Evolutionary conservation across 2,888 invertebrate genomes (phyloP), one percentile per base, ranked within the genome.

Genomic region (Meliscaeva auricollis): DNA sequence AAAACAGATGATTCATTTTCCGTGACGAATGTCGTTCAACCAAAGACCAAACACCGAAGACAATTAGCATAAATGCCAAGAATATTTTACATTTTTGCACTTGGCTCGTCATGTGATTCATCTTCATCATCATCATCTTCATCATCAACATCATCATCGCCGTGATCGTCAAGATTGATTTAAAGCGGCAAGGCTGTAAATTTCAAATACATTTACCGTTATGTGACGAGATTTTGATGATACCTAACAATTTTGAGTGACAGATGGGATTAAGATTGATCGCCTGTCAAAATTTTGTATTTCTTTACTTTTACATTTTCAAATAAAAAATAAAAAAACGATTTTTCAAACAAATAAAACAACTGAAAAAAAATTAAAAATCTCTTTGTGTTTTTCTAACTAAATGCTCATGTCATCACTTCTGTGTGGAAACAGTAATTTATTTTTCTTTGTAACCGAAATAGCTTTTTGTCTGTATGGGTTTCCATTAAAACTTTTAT

Each of bases 21-120:
- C 85, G 77, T 85, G 85, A 85, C 85, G 81, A 81, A 85, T 81
- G 58, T 73, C 72, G 35, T 75, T 75, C 73, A 38, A 75, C 20
- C 54, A 68, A 58, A 20, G 52, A 80, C 75, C 60, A 60, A 26
- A 26, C 26, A 26, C 4, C 80, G 75, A 38, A 38, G 38, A 38
- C 76, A 85, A 80, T 81, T 80, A 80, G 72, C 85, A 77, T 69
- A 64, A 79, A 75, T 75, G 64, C 84, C 52, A 70, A 79, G 60
- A 79, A 76, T 77, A 85, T 77, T 46, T 77, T 72, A 76, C 72
- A 70, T 66, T 60, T 68, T 72, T 68, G 76, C 73, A 64, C 72
- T 81, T 62, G 76, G 56, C 54, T 41, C 48, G 26, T 15, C 26
- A 17, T 41, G 54, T 85, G 76, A 76, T 77, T 81, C 81, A 85